phyloP scores from a whole-genome alignment of 1,140 invertebrate species.

The Manduca sexta region DNA sequence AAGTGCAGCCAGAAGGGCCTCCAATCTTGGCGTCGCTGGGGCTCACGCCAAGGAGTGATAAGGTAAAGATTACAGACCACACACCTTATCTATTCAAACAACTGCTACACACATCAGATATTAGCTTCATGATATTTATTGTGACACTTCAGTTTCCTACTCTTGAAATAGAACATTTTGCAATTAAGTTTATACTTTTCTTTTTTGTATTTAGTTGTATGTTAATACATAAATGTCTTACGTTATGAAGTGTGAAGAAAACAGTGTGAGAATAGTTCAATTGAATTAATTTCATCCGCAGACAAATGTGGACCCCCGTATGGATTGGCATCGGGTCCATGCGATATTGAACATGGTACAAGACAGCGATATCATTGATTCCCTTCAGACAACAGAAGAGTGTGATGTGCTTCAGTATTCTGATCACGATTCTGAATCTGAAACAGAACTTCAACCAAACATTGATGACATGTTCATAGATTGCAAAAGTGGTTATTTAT shows the following conservation, averaged over 20 bases:
- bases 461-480: constrained; percentile 44
- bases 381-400: constrained; percentile 55
- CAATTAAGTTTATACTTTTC: neutral
- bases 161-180: too few relatives aligned
- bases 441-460: constrained; percentile 43
- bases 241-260: neutral
- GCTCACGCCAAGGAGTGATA: constrained; percentile 70
- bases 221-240: too few relatives aligned
- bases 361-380: constrained; percentile 65
- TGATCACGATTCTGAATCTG: constrained; percentile 61
- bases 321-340: constrained; percentile 70
- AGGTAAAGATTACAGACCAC: constrained; percentile 59
- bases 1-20: constrained; percentile 67
- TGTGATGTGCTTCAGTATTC: constrained; percentile 55
- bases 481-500: constrained; percentile 50
- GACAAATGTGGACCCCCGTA: constrained; percentile 67
- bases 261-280: constrained; percentile 52
- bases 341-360: constrained; percentile 67
- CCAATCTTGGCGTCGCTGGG: constrained; percentile 71
- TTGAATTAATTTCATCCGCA: constrained; percentile 69
- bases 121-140: constrained; percentile 19
- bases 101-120: constrained; percentile 14
- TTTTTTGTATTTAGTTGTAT: neutral
- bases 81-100: constrained; percentile 34
- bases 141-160: constrained; percentile 25